Base-by-base conservation (phyloP, 2,113 vertebrate genomes). In the Spea bombifrons region DNA sequence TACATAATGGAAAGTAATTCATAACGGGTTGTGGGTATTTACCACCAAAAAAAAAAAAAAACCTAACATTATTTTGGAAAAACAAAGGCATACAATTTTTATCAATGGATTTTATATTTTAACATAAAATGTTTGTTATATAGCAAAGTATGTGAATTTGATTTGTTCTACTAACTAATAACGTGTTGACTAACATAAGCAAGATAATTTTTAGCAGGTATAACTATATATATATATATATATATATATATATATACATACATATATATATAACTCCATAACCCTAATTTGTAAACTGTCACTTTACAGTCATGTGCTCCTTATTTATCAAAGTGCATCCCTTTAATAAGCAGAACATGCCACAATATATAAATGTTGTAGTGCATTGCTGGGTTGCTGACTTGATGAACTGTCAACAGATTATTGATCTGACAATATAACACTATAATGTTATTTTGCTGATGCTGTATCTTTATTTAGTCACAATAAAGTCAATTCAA, bases 351-450 rank as follows among this genome's bases (percentile, higher is more conserved):
- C 50, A 68, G 71, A 80, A 61, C 17, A 80, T 80, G 78, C 68
- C 78, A 80, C 50, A 50, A 49, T 59, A 61, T 74, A 80, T 80
- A 74, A 80, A 80, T 74, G 78, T 74, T 80, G 52, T 57, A 65
- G 71, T 74, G 71, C 73, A 45, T 80, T 80, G 61, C 64, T 74
- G 64, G 53, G 65, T 72, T 74, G 78, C 78, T 80, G 78, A 80
- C 78, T 80, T 80, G 78, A 80, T 80, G 71, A 80, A 80, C 78
- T 80, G 78, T 80, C 78, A 80, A 48, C 78, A 80, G 45, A 80
- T 68, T 80, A 80, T 80, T 80, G 78, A 80, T 80, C 78, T 80
- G 78, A 80, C 71, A 80, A 80, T 74, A 68, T 74, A 80, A 68
- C 65, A 68, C 65, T 17, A 74, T 80, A 68, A 80, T 74, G 64